These are phyloP conservation scores for Anabacerthia variegaticeps DNA, from an alignment of 2,797 vertebrate species.

Conservation along the genomic window DNA sequence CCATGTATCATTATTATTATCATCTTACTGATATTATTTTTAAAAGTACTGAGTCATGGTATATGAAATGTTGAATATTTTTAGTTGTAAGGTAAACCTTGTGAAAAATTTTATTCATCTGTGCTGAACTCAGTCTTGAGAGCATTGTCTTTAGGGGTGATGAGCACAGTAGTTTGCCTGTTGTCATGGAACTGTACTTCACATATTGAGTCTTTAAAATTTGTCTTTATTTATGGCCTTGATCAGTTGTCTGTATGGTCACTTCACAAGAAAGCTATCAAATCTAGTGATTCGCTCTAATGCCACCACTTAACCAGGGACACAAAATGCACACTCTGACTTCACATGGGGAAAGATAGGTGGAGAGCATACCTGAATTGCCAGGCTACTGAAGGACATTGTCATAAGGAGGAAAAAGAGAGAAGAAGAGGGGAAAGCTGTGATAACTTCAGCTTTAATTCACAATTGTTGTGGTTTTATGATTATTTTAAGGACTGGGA, in stretches of 20 bases:
- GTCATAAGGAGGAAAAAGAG: neutral
- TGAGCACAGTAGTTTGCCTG: neutral
- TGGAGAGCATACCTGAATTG: neutral
- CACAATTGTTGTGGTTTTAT: fast-evolving
- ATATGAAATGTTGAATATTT: neutral
- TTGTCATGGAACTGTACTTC: neutral
- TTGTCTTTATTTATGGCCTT: neutral
- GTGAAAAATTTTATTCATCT: neutral
- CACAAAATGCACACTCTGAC: neutral
- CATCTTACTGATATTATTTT: neutral
- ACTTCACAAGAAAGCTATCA: neutral
- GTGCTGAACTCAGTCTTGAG: neutral
- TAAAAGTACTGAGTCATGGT: neutral
- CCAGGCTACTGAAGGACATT: neutral
- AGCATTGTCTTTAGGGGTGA: neutral
- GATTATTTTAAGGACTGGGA: neutral
- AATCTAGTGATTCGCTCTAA: fast-evolving
- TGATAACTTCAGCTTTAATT: neutral
- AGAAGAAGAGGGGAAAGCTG: neutral
- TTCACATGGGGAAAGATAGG: neutral
- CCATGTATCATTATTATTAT: neutral
- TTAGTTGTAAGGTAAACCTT: neutral
- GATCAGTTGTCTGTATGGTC: neutral
- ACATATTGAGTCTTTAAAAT: neutral
- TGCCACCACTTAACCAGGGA: neutral